These are phyloP conservation scores for Heliocidaris erythrogramma DNA, from an alignment of 35 echinoderm and acorn worm genomes.

Conservation along the genomic window DNA sequence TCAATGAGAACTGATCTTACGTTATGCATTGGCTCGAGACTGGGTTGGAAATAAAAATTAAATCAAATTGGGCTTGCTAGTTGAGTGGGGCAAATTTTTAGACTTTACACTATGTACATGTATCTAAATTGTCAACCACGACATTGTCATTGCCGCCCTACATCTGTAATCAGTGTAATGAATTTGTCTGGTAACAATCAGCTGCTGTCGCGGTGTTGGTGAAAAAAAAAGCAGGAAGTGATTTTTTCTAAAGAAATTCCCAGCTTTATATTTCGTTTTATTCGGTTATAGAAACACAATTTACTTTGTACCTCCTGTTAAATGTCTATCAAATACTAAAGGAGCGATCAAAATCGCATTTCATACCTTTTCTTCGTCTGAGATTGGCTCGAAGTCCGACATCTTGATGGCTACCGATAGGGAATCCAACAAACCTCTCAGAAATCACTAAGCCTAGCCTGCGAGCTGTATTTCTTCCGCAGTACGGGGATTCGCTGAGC, in stretches of 20 bases:
- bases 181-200: no score
- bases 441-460: background rate
- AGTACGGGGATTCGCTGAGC: background rate
- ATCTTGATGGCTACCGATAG: background rate
- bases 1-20: no score
- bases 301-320: background rate
- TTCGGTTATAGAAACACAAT: background rate
- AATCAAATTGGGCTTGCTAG: no score
- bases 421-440: background rate
- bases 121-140: no score
- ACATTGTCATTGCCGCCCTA: no score
- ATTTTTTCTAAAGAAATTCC: constrained; percentile 20
- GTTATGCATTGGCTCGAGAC: no score
- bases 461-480: background rate
- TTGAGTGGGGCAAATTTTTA: no score
- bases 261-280: background rate
- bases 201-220: no score
- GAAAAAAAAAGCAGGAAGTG: constrained; percentile 53
- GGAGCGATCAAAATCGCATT: background rate
- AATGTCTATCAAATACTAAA: background rate
- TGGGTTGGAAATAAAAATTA: no score
- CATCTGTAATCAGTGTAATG: no score
- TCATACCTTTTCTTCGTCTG: constrained; percentile 49
- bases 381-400: constrained; percentile 44
- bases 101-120: no score